phyloP scores from a whole-genome alignment of 2,113 vertebrate genomes.

The Acrocephalus kingi region DNA sequence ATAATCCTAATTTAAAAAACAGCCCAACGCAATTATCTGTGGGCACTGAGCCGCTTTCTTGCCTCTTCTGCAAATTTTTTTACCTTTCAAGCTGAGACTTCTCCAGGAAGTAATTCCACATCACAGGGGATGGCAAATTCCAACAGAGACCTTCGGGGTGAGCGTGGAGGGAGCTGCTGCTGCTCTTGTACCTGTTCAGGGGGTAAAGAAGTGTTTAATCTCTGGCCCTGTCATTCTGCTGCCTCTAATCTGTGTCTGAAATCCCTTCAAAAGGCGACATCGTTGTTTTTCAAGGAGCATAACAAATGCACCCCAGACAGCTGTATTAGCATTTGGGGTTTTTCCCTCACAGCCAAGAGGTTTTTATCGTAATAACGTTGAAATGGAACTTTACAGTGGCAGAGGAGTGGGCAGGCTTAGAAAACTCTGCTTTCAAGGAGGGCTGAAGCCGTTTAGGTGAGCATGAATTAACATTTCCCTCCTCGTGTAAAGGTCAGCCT shows the following conservation, averaged over 20 bases:
- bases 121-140: background rate
- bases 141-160: background rate
- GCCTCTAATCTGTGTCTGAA: constrained; percentile 5
- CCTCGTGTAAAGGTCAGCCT: constrained; percentile 48
- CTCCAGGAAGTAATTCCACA: background rate
- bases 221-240: constrained; percentile 23
- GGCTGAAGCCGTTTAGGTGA: constrained; percentile 30
- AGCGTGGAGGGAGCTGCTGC: background rate
- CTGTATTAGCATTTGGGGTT: background rate
- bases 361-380: background rate
- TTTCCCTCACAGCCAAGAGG: background rate
- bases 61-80: background rate
- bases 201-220: constrained; percentile 38
- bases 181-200: background rate
- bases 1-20: background rate
- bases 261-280: background rate
- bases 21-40: background rate
- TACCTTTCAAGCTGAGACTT: background rate
- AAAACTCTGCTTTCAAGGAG: background rate
- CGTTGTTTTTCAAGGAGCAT: background rate
- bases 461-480: constrained; percentile 52
- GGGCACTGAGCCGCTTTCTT: background rate
- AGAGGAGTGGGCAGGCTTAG: background rate
- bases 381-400: background rate
- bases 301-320: background rate